Percentiles rank a stretch among this genome's conserved stretches.
Evolutionary conservation across 2,888 invertebrate genomes (phyloP).

Genomic region (Nymphalis polychloros): DNA sequence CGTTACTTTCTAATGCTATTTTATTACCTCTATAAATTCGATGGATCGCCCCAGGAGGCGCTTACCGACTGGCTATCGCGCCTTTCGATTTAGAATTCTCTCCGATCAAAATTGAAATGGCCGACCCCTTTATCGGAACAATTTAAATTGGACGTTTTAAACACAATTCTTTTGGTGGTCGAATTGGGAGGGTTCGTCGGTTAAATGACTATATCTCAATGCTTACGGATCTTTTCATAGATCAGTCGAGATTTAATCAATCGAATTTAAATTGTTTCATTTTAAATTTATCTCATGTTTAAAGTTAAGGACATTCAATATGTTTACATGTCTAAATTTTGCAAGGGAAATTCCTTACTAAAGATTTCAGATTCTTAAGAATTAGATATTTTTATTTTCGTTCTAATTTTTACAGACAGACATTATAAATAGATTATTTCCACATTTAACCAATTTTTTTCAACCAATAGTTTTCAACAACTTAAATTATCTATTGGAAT

Average conservation of each 20-base stretch:
- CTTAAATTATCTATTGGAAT: too few relatives aligned
- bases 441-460: too few relatives aligned
- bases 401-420: too few relatives aligned
- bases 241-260: constrained; percentile 3
- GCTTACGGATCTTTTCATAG: constrained; percentile 6
- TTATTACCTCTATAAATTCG: constrained; percentile 78
- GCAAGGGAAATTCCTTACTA: too few relatives aligned
- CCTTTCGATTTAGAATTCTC: constrained; percentile 64
- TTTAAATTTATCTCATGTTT: background rate
- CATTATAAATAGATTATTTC: too few relatives aligned
- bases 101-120: constrained; percentile 76
- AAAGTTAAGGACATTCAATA: background rate
- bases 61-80: constrained; percentile 70
- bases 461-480: too few relatives aligned
- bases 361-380: too few relatives aligned
- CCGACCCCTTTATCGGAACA: constrained; percentile 64
- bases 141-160: constrained; percentile 74
- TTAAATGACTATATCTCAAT: constrained; percentile 25
- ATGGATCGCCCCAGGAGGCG: constrained; percentile 75
- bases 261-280: constrained; percentile 5
- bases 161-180: constrained; percentile 55
- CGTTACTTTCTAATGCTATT: constrained; percentile 65
- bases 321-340: too few relatives aligned
- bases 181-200: constrained; percentile 28
- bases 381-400: too few relatives aligned